Evolutionary conservation across 2,888 invertebrate genomes (phyloP), one percentile per base, ranked within the genome.

Genomic region (Cactoblastis cactorum): DNA sequence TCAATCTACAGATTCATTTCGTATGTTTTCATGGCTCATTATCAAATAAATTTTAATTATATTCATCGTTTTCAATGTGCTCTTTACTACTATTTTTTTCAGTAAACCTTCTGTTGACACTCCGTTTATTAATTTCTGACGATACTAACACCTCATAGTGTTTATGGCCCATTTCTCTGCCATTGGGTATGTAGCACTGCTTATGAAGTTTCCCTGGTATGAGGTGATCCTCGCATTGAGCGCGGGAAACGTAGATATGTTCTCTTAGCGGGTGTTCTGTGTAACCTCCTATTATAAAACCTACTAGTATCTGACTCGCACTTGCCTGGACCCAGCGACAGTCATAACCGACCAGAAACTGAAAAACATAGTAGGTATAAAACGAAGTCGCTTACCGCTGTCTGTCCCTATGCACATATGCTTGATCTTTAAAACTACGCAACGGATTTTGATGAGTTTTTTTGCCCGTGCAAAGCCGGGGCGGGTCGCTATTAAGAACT

Each of bases 171-270:
- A 76, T 43, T 62, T 82, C 82, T 52, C 58, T 67, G 1, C 67
- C 54, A 49, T 63, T 95, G 38, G 96, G 83, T n/a, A 96, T 77
- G 66, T 96, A 96, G 59, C 93, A 93, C 0, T 92, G 92, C 38
- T 92, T 92, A 67, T 96, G 95, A 15, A 94, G 91, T 0, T 74
- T 69, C n/a, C 96, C 97, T 37, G 95, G 95, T 63, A 96, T 91
- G 3, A 95, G 73, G 48, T 92, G 93, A 12, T 94, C 94, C 58
- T 93, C 92, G 69, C 94, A 93, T 28, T 85, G 82, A 0, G 93
- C 94, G 59, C 96, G 90, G 11, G 94, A 93, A 0, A 95, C 91
- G 69, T 90, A 94, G 9, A 94, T 62, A 45, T 80, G 82, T 55
- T 91, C 91, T 18, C 49, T 55, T 12, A 80, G 74, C 48, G 74